phyloP scores from a whole-genome alignment of 2,113 vertebrate species.

The Aegithalos caudatus region DNA sequence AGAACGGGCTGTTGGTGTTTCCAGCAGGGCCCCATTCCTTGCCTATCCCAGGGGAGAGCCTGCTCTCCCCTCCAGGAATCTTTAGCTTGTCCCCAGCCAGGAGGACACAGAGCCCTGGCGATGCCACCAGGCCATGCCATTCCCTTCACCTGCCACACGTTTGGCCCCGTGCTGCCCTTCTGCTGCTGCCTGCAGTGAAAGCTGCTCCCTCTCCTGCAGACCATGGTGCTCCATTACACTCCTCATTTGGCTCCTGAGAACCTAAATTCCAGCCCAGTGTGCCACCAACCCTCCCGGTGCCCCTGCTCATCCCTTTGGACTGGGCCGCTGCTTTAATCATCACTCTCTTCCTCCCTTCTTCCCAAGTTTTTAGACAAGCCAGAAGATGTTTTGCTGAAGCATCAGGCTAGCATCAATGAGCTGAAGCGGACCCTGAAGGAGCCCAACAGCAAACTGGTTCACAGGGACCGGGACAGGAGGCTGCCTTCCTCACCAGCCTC shows the following conservation, averaged over 20 bases:
- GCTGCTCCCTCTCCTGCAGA: neutral
- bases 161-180: rapidly evolving
- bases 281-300: neutral
- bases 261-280: neutral
- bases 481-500: conserved; percentile 87
- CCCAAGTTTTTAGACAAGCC: conserved; percentile 95
- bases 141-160: rapidly evolving
- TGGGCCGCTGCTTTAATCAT: neutral
- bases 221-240: neutral
- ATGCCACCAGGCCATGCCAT: neutral
- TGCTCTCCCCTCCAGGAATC: neutral
- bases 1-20: neutral
- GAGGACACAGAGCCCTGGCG: neutral
- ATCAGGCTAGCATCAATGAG: conserved; percentile 99
- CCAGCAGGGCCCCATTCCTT: neutral
- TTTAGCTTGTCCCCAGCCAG: neutral
- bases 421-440: conserved; percentile 93
- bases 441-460: conserved; percentile 93
- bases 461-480: conserved; percentile 82
- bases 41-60: neutral
- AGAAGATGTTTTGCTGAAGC: conserved; percentile 93
- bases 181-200: neutral
- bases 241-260: neutral
- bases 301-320: neutral
- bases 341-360: neutral